These are phyloP conservation scores for Emydoidea blandingii DNA, from an alignment of 2,797 vertebrate species.

Conservation along the genomic window DNA sequence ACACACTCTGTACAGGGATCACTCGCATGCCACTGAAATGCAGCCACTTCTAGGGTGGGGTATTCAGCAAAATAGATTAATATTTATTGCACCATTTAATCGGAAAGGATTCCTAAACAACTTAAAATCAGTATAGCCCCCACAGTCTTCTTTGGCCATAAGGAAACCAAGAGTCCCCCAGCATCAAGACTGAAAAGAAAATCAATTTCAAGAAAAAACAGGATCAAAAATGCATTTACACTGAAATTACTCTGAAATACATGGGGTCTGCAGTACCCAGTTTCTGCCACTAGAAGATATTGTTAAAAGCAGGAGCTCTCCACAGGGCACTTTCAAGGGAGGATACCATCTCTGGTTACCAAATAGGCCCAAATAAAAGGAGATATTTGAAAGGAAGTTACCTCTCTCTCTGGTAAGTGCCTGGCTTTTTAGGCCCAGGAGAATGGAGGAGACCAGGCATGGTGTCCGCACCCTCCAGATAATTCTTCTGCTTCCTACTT, in stretches of 20 bases:
- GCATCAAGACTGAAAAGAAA: background rate
- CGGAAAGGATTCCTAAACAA: background rate
- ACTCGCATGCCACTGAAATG: background rate
- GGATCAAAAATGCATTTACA: background rate
- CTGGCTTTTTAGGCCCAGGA: background rate
- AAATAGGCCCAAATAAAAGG: background rate
- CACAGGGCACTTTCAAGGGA: accelerated
- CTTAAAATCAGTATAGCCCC: background rate
- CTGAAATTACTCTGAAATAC: background rate
- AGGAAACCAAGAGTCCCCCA: background rate
- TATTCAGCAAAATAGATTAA: background rate
- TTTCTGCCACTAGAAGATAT: background rate
- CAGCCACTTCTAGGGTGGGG: background rate
- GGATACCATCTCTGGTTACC: background rate
- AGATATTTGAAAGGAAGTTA: background rate
- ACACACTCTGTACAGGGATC: too few relatives aligned
- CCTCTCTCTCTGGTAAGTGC: background rate
- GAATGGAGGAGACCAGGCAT: background rate
- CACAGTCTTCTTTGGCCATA: background rate
- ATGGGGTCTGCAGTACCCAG: background rate
- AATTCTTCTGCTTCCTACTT: background rate
- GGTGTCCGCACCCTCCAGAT: background rate
- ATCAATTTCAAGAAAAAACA: background rate
- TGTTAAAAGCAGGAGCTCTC: background rate
- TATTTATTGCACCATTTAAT: background rate